phyloP scores from a whole-genome alignment of 2,888 invertebrate species.

The Mythimna albipuncta region DNA sequence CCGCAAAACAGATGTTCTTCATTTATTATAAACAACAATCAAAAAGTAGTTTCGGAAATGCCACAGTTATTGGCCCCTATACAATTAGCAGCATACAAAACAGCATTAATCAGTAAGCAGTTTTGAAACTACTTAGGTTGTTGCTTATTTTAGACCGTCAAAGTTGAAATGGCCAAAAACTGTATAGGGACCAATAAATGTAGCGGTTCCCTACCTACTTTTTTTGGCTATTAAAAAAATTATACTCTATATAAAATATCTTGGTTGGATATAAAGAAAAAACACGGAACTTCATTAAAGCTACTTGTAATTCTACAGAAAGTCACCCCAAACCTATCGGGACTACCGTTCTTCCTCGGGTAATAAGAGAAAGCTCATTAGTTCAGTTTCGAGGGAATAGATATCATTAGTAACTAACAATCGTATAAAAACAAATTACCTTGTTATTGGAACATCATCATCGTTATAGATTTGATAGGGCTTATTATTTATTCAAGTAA shows the following conservation, averaged over 20 bases:
- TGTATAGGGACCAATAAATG: no score
- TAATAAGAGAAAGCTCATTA: conserved; percentile 37
- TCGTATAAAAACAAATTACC: conserved; percentile 34
- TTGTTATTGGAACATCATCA: conserved; percentile 39
- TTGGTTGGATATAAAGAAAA: neutral
- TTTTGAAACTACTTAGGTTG: no score
- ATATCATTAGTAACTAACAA: conserved; percentile 47
- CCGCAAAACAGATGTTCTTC: no score
- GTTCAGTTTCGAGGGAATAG: conserved; percentile 21
- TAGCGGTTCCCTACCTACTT: no score
- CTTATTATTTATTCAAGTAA: conserved; percentile 40
- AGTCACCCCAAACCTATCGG: conserved; percentile 19
- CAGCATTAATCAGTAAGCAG: no score
- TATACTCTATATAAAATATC: neutral
- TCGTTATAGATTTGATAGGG: conserved; percentile 33
- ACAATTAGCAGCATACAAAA: no score
- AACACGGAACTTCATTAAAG: conserved; percentile 11
- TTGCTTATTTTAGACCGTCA: no score
- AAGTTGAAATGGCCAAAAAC: no score
- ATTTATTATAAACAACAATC: no score
- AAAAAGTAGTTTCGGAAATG: no score
- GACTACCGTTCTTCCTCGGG: conserved; percentile 18
- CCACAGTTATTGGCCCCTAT: no score
- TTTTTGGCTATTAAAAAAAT: neutral
- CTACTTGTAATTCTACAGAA: conserved; percentile 36